phyloP scores from a whole-genome alignment of 2,888 invertebrate species.

The Alloplasta piceator region DNA sequence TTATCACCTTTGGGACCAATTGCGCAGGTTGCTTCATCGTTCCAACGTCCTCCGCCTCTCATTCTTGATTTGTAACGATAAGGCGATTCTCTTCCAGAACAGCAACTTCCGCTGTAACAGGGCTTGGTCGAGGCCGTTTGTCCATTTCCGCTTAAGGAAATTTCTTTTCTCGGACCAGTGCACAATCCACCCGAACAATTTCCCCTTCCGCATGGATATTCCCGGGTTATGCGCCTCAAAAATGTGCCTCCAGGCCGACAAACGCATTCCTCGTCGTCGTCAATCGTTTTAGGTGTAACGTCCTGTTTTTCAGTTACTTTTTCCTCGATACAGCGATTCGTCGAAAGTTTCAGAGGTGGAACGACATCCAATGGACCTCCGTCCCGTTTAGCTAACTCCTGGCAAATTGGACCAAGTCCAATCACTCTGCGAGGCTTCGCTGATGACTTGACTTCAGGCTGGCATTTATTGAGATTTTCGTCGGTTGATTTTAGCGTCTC shows the following conservation, averaged over 20 bases:
- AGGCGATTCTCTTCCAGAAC: conserved; percentile 15
- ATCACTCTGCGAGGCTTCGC: conserved; percentile 66
- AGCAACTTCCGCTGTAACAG: conserved; percentile 38
- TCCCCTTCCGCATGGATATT: conserved; percentile 58
- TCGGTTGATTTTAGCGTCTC: conserved; percentile 12
- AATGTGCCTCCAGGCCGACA: conserved; percentile 37
- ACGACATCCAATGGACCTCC: conserved; percentile 65
- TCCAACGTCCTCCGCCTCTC: conserved; percentile 71
- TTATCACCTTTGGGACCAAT: background rate
- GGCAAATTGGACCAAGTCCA: conserved; percentile 69
- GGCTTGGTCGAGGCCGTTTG: background rate
- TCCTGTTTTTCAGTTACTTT: conserved; percentile 9
- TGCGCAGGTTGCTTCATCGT: conserved; percentile 33
- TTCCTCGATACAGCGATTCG: conserved; percentile 31
- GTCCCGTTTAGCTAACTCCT: conserved; percentile 67
- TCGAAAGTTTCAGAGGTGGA: conserved; percentile 35
- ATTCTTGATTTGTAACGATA: conserved; percentile 62
- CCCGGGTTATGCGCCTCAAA: conserved; percentile 34
- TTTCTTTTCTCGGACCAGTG: conserved; percentile 46
- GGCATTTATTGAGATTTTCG: conserved; percentile 30
- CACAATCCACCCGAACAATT: conserved; percentile 57
- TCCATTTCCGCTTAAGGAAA: conserved; percentile 20
- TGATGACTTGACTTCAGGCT: conserved; percentile 30
- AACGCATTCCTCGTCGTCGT: conserved; percentile 27
- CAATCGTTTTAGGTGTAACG: background rate